phyloP scores from a whole-genome alignment of 2,888 invertebrate genomes.

The Drosophila borealis region DNA sequence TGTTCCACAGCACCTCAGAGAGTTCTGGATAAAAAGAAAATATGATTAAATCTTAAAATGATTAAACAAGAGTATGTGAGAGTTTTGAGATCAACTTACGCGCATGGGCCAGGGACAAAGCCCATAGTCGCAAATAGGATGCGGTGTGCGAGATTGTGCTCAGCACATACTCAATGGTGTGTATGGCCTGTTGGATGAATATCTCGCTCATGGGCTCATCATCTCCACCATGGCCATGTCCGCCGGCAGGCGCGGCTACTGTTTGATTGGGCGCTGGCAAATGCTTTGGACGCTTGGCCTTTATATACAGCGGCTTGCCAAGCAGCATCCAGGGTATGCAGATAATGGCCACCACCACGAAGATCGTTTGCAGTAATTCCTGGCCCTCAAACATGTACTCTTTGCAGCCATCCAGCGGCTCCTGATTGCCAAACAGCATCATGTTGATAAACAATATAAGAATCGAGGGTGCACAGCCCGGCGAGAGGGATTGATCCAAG shows the following conservation, averaged over 20 bases:
- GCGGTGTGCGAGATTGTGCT: slow-evolving; percentile 98
- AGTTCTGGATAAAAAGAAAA: slow-evolving; percentile 86
- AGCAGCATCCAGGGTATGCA: slow-evolving; percentile 98
- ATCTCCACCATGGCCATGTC: slow-evolving; percentile 80
- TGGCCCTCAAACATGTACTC: slow-evolving; percentile 90
- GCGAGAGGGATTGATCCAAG: slow-evolving; percentile 73
- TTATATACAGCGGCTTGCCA: slow-evolving; percentile 94
- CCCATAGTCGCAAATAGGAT: slow-evolving; percentile 98
- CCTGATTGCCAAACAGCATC: slow-evolving; percentile 88
- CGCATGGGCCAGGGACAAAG: slow-evolving; percentile 97
- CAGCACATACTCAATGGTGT: slow-evolving; percentile 98
- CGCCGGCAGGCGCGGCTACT: slow-evolving; percentile 16
- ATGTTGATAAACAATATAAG: slow-evolving; percentile 92
- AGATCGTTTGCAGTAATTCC: slow-evolving; percentile 89
- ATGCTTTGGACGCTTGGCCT: slow-evolving; percentile 80
- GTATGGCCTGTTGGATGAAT: slow-evolving; percentile 96
- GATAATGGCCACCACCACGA: slow-evolving; percentile 91
- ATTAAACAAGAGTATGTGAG: too few relatives aligned
- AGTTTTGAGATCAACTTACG: slow-evolving; percentile 86
- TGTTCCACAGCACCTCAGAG: slow-evolving; percentile 96
- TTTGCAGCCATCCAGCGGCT: slow-evolving; percentile 85
- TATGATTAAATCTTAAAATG: too few relatives aligned
- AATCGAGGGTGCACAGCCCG: slow-evolving; percentile 90
- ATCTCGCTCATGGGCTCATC: slow-evolving; percentile 92
- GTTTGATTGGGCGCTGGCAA: slow-evolving; percentile 14